Conservation (phyloP, 2,797 vertebrate genomes). For the Gymnoscopelus braueri region DNA sequence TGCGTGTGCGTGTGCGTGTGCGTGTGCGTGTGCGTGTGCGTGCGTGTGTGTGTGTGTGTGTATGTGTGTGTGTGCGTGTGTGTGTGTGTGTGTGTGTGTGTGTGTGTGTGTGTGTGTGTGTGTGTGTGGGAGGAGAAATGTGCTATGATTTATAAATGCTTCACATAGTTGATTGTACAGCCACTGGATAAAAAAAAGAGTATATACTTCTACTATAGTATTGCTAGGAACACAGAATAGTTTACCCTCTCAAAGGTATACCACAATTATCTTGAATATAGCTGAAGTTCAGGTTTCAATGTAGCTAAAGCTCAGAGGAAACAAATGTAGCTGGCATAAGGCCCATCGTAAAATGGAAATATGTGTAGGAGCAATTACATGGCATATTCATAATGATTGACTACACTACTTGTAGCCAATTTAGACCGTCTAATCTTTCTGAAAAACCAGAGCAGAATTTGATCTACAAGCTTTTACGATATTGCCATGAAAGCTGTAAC, state of each 20-base stretch:
- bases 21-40: no score
- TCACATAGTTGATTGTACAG: neutral
- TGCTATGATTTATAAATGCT: conserved; percentile 5
- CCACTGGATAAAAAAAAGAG: neutral
- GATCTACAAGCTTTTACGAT: conserved; percentile 6
- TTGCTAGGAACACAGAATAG: neutral
- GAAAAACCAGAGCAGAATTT: conserved; percentile 13
- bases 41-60: no score
- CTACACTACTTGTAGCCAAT: neutral
- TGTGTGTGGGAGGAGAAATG: neutral
- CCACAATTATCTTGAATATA: neutral
- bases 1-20: no score
- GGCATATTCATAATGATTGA: no score
- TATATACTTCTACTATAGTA: neutral
- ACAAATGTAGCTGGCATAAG: neutral
- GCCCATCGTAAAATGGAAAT: conserved; percentile 10
- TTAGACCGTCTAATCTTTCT: conserved; percentile 10
- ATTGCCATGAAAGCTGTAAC: conserved; percentile 21
- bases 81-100: no score
- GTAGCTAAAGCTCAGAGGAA: neutral
- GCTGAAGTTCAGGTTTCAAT: conserved; percentile 3
- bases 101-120: no score
- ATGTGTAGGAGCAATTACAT: neutral
- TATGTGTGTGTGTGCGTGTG: no score
- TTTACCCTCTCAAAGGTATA: neutral